Evolutionary conservation across 2,888 invertebrate species (phyloP), one percentile per base, ranked within the genome.

Genomic region (Chrysomela aeneicollis): DNA sequence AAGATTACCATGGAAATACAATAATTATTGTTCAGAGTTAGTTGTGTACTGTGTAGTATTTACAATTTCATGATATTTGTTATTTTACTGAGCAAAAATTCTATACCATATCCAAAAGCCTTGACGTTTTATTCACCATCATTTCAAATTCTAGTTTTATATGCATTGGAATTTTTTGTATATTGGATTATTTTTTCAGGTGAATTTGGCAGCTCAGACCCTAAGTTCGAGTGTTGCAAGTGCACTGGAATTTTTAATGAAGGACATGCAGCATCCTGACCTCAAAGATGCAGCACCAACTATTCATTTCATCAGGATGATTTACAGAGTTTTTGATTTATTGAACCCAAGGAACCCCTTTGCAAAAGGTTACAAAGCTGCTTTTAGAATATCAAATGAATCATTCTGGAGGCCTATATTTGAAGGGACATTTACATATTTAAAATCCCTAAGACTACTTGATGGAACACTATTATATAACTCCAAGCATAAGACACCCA

Each of bases 121-220:
- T n/a, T n/a, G n/a, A n/a, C n/a, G n/a, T n/a, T n/a, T n/a, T n/a
- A n/a, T n/a, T n/a, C n/a, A n/a, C n/a, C n/a, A n/a, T n/a, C n/a
- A n/a, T n/a, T n/a, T n/a, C n/a, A n/a, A n/a, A n/a, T n/a, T n/a
- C n/a, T n/a, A n/a, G n/a, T n/a, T n/a, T n/a, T n/a, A n/a, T n/a
- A n/a, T n/a, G n/a, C n/a, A n/a, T n/a, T n/a, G n/a, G n/a, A n/a
- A n/a, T n/a, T n/a, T n/a, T n/a, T n/a, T n/a, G n/a, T n/a, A n/a
- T n/a, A n/a, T n/a, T n/a, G n/a, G n/a, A n/a, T n/a, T n/a, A n/a
- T n/a, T n/a, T 17, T 59, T 65, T 53, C 30, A 66, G 70, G 69
- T 72, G 6, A 69, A 63, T 47, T 61, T 72, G 35, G 69, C 70
- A 37, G 66, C 68, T 3, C 68, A 70, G 47, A 68, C 69, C 1